A percentile compares a stretch with the other conserved stretches of the same genome.
These are phyloP conservation scores for Drosophila lini DNA, from an alignment of 1,140 invertebrate species.

Conservation along the genomic window DNA sequence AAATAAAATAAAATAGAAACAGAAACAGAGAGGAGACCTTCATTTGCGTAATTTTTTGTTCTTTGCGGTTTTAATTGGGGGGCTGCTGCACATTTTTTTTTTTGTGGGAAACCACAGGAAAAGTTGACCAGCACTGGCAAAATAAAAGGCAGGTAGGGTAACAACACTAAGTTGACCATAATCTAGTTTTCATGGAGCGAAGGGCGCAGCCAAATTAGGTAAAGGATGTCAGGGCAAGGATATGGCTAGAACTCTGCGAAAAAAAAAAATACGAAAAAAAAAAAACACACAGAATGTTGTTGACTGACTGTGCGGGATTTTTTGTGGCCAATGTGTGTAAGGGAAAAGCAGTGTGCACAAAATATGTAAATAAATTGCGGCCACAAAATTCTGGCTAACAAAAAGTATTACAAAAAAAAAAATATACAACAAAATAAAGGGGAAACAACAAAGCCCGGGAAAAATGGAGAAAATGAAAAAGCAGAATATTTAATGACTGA, in stretches of 20 bases:
- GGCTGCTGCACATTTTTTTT: conserved; percentile 45
- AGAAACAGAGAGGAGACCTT: conserved; percentile 35
- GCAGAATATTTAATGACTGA: conserved; percentile 1
- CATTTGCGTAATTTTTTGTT: conserved; percentile 23
- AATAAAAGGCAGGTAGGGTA: conserved; percentile 6
- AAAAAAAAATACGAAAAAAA: not conserved
- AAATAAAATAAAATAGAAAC: conserved; percentile 2
- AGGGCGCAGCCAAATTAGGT: conserved; percentile 62
- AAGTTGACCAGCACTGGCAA: conserved; percentile 36
- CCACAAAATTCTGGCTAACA: conserved; percentile 6
- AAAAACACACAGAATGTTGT: conserved; percentile 37
- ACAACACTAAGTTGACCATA: conserved; percentile 67
- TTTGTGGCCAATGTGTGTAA: conserved; percentile 11
- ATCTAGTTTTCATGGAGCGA: conserved; percentile 58
- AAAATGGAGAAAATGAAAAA: conserved; percentile 9
- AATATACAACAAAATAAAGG: not conserved
- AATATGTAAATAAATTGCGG: conserved; percentile 53
- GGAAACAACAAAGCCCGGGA: not conserved
- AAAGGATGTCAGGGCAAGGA: conserved; percentile 47
- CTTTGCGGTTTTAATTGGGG: conserved; percentile 63
- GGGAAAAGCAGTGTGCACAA: conserved; percentile 4
- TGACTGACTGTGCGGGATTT: conserved; percentile 32
- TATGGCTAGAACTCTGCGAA: conserved; percentile 29
- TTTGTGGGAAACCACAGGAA: conserved; percentile 28
- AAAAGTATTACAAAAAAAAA: conserved; percentile 1